Base-by-base conservation (phyloP, 2,888 invertebrate species). In the Xestia ashworthii region DNA sequence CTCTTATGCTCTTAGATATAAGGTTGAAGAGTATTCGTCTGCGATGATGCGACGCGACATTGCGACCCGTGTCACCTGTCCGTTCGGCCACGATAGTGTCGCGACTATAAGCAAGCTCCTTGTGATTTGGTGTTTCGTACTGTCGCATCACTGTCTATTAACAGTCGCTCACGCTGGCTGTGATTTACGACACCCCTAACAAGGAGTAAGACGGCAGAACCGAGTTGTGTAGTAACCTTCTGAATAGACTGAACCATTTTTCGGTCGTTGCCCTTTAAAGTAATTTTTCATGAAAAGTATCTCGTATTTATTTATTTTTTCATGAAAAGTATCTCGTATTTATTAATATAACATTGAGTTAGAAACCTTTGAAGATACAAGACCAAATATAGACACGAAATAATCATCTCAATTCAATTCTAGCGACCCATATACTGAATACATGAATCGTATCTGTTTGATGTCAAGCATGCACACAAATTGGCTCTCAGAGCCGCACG, bases 31-130 rank as follows among this genome's bases (percentile, higher is more conserved):
- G 16, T 60, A 1, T 16, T 32, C 16, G 16, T n/a, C 55, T 73
- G 76, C 74, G 67, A 32, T 77, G n/a, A 22, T 74, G 74, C 55
- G 86, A 41, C 76, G 16, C 50, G 50, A 22, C 5, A 25, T 53
- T 60, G 62, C 55, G 88, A 90, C 89, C 89, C 88, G 62, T 82
- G 87, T 90, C 88, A 89, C 79, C 76, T 78, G 82, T 79, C 74
- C 48, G 25, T 71, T 5, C 60, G 38, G 25, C 72, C 55, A 44
- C 72, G 76, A 83, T 74, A 75, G 58, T 80, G 71, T 82, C 76
- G 74, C 74, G 44, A 69, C 62, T 78, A 55, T 75, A 80, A 81
- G 75, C 85, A 71, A 76, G 50, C 70, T 77, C 55, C 79, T 73
- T 67, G 80, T 77, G 80, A 83, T 83, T 83, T 83, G 78, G 71